Evolutionary conservation across 2,888 invertebrate species (phyloP).

Genomic region (Nephrotoma appendiculata): DNA sequence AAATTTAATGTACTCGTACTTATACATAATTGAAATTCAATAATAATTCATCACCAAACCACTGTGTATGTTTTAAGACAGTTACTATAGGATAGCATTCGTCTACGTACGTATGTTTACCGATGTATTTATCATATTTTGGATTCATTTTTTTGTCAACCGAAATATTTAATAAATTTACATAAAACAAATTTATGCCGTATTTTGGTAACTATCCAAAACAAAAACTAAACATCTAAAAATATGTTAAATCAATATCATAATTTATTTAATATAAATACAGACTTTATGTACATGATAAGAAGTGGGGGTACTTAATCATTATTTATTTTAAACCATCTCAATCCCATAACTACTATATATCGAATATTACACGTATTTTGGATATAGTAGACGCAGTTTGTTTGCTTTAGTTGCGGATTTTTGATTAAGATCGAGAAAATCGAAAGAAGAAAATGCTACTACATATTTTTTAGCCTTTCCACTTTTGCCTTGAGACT

Average conservation of each 20-base stretch:
- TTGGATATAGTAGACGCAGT: neutral
- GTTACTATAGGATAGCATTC: too few relatives aligned
- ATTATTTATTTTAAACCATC: neutral
- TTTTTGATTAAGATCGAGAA: neutral
- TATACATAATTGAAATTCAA: neutral
- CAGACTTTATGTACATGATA: neutral
- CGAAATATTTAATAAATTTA: neutral
- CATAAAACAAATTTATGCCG: neutral
- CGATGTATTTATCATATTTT: neutral
- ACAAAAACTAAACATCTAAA: neutral
- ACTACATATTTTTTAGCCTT: neutral
- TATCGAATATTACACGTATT: neutral
- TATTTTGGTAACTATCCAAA: neutral
- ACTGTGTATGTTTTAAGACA: too few relatives aligned
- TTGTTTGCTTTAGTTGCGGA: neutral
- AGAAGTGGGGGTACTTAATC: neutral
- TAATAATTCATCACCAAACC: neutral
- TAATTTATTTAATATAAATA: neutral
- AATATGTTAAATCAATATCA: neutral
- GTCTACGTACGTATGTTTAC: neutral
- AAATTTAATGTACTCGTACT: neutral
- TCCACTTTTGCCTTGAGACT: neutral
- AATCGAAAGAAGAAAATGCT: neutral
- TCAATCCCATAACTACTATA: neutral
- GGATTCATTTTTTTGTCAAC: neutral